Percentiles rank a stretch among this genome's conserved stretches.
phyloP scores from a whole-genome alignment of 2,797 vertebrate species.

The Siniperca obscura region DNA sequence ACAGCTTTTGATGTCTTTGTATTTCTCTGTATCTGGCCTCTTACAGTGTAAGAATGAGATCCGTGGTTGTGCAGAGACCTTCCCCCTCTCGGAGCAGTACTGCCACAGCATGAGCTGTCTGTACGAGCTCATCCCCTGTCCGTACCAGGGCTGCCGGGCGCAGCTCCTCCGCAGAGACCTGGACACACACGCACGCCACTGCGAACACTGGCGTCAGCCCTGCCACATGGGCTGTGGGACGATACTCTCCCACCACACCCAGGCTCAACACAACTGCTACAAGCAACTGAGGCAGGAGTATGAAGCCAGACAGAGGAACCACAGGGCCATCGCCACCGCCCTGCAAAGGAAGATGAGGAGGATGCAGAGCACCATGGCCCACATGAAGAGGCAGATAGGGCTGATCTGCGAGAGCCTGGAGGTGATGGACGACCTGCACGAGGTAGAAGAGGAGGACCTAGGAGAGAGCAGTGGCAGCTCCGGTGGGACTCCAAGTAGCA shows the following conservation, averaged over 20 bases:
- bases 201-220: conserved; percentile 82
- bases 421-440: conserved; percentile 78
- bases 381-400: conserved; percentile 85
- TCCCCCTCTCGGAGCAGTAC: conserved; percentile 84
- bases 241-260: conserved; percentile 79
- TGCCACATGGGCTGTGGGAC: conserved; percentile 88
- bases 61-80: conserved; percentile 85
- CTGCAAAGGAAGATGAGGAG: conserved; percentile 84
- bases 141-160: conserved; percentile 85
- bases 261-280: conserved; percentile 87
- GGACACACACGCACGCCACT: conserved; percentile 81
- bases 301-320: conserved; percentile 77
- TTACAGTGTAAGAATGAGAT: conserved; percentile 87
- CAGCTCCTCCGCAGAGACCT: conserved; percentile 84
- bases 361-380: conserved; percentile 84
- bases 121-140: conserved; percentile 83
- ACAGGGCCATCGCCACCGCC: conserved; percentile 76
- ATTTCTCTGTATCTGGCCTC: conserved; percentile 28
- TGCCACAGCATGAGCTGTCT: conserved; percentile 85
- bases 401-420: conserved; percentile 86
- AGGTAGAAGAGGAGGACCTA: conserved; percentile 77
- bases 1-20: not conserved
- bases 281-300: conserved; percentile 84
- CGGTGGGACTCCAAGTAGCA: conserved; percentile 57
- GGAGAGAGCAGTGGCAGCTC: conserved; percentile 70